A percentile compares a stretch with the other conserved stretches of the same genome.
Evolutionary conservation across 1,140 invertebrate genomes (phyloP).

Genomic region (Trichomalopsis sarcophagae): DNA sequence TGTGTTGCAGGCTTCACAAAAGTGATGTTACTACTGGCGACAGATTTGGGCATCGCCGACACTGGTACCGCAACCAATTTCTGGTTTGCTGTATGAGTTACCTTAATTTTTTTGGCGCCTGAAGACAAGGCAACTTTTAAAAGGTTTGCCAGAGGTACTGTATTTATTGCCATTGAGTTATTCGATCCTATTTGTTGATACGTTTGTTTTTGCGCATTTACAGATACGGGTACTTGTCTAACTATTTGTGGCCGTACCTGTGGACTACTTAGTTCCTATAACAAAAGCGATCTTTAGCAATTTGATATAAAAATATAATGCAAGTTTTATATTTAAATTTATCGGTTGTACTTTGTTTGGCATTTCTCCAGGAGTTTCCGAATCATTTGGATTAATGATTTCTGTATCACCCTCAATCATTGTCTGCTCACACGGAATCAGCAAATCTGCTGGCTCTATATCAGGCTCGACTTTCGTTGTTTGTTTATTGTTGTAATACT

Average conservation of each 20-base stretch:
- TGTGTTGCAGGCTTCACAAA: constrained; percentile 38
- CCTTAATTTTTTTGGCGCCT: constrained; percentile 45
- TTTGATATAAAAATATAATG: background rate
- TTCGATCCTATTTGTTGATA: constrained; percentile 2
- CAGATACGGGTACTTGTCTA: background rate
- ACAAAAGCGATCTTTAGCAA: background rate
- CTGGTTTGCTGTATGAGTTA: constrained; percentile 3
- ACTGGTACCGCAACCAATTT: constrained; percentile 42
- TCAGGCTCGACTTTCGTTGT: constrained; percentile 10
- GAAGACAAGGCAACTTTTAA: constrained; percentile 50
- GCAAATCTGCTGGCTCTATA: constrained; percentile 48
- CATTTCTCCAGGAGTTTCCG: constrained; percentile 8
- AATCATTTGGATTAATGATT: constrained; percentile 52
- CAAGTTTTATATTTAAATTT: background rate
- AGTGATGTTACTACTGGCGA: constrained; percentile 5
- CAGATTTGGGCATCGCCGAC: constrained; percentile 4
- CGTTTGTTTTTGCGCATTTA: background rate
- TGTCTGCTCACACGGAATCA: constrained; percentile 64
- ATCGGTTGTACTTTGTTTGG: background rate
- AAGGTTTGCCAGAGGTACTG: constrained; percentile 59
- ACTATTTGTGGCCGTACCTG: background rate
- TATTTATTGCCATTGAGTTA: constrained; percentile 54
- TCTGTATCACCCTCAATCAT: constrained; percentile 65
- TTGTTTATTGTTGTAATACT: constrained; percentile 29
- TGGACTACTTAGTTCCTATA: background rate